Conservation (phyloP, 2,797 vertebrate genomes). For the Sebastiscus tertius region DNA sequence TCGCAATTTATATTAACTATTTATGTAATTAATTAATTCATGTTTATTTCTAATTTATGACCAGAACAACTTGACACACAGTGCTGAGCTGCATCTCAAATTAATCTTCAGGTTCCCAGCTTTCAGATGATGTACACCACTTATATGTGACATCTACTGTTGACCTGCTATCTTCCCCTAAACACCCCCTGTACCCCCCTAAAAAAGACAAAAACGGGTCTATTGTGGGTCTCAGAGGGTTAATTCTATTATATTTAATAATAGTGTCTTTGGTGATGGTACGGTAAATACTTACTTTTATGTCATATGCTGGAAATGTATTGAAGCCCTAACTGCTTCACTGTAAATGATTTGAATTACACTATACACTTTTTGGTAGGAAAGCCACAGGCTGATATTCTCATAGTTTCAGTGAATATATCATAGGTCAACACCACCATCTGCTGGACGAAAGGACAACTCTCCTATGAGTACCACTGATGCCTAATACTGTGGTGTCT, state of each 20-base stretch:
- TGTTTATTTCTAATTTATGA: too few species aligned
- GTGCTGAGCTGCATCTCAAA: too few species aligned
- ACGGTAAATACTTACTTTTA: neutral
- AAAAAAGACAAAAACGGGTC: too few species aligned
- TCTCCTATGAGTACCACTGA: neutral
- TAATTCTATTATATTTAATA: neutral
- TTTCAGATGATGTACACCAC: too few species aligned
- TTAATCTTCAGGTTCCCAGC: too few species aligned
- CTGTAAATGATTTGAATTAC: neutral
- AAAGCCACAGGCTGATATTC: neutral
- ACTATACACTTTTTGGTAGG: neutral
- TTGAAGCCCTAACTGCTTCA: neutral
- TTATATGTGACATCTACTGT: too few species aligned
- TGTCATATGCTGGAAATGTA: neutral
- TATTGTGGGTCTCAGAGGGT: too few species aligned
- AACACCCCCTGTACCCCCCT: too few species aligned
- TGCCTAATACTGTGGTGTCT: neutral
- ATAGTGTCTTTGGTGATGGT: neutral
- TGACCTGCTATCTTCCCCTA: too few species aligned
- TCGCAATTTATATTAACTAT: too few species aligned
- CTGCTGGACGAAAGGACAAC: conserved; percentile 18
- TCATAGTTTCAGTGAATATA: neutral
- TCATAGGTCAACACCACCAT: conserved; percentile 14
- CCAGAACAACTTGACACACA: too few species aligned
- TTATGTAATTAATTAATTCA: too few species aligned